Evolutionary conservation across 2,113 vertebrate genomes (phyloP), one percentile per base, ranked within the genome.

Genomic region (Pygoscelis adeliae): DNA sequence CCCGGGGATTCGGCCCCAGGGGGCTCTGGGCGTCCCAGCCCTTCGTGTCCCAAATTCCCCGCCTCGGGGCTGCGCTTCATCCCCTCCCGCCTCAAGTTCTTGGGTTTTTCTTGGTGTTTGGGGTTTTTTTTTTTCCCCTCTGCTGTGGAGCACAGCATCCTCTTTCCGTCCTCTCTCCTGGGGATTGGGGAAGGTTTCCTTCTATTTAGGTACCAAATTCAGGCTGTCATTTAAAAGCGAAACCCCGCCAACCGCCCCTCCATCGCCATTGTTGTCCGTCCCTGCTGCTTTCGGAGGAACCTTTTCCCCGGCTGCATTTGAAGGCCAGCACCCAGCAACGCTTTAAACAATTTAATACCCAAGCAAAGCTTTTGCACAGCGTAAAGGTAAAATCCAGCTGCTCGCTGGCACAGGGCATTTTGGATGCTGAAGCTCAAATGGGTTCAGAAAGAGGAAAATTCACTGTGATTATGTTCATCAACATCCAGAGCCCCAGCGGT

Each of bases 211-310:
- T 8, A 19, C 62, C 30, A 10, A 30, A 44, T 55, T 25, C 49
- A 46, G 34, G 34, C 1, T 63, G 20, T 13, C 4, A 1, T 36
- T 32, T 63, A 16, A 83, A 58, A 34, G 9, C 29, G 6, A 17
- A 17, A 4, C 8, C 9, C 19, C 36, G 5, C 8, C 3, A 1
- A 2, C 36, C 5, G 1, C 3, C 10, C 15, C 25, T 21, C 78
- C 38, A 0, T 36, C 26, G 2, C 32, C 3, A 0, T 6, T 26
- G 17, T 8, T 11, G 12, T 13, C 79, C 5, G 0, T 16, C 17
- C 34, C 11, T 3, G 1, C 21, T 13, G 8, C 6, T 10, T 34
- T 40, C 5, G 36, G 55, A 44, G 30, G 55, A 22, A 6, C 30
- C 36, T 55, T 29, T 12, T 23, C 56, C 36, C 46, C 5, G 1